Evolutionary conservation across 2,113 vertebrate species (phyloP).

Genomic region (Gallinago jamesoni): DNA sequence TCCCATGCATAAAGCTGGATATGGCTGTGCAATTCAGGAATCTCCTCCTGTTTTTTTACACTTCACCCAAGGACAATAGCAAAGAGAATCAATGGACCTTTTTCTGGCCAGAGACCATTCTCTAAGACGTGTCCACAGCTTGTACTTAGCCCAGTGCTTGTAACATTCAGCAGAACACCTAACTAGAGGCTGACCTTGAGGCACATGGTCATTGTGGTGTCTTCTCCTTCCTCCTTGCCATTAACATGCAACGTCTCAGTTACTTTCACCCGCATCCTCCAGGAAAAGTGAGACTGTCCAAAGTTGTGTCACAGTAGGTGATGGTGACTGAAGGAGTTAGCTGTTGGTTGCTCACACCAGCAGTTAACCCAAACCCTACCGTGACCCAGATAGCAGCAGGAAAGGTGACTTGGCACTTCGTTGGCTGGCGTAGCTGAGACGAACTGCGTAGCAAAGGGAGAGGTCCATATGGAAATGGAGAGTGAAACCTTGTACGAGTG

Average conservation of each 20-base stretch:
- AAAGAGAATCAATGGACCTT: neutral
- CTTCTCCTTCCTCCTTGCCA: neutral
- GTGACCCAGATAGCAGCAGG: neutral
- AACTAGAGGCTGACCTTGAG: neutral
- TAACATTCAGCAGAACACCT: neutral
- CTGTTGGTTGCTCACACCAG: neutral
- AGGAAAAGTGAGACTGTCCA: neutral
- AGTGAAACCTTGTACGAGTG: neutral
- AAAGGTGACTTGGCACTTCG: neutral
- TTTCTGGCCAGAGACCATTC: neutral
- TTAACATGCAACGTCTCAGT: neutral
- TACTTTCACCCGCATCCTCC: neutral
- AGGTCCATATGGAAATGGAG: neutral
- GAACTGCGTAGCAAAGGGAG: neutral
- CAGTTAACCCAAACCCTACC: neutral
- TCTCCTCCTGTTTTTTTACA: neutral
- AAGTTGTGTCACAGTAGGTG: neutral
- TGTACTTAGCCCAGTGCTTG: neutral
- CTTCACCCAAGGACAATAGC: neutral
- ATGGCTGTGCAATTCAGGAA: neutral
- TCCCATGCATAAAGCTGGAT: neutral
- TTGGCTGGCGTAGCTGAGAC: neutral
- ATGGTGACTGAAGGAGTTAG: neutral
- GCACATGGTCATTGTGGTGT: accelerated
- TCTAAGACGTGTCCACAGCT: neutral